Evolutionary conservation across 2,113 vertebrate genomes (phyloP), one percentile per base, ranked within the genome.

Genomic region (Phyllostomus hastatus): DNA sequence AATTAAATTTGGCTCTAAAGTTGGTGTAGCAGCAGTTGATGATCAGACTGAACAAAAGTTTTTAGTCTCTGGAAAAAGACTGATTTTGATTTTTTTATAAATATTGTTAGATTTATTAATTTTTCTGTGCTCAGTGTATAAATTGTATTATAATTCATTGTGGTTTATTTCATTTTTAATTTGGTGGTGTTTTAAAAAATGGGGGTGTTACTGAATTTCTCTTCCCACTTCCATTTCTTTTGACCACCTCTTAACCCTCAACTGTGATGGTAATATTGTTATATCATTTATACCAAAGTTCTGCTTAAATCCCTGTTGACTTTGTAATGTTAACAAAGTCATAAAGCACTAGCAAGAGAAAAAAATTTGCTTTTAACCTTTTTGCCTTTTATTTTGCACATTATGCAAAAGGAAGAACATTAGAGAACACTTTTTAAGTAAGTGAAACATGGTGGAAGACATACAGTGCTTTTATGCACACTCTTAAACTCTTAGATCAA

Each of bases 341-440:
- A 98, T 98, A 98, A 98, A 99, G 98, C 98, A 99, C 99, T 99
- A 98, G 98, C 98, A 98, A 98, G 97, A 98, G 98, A 97, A 98
- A 98, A 97, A 98, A 98, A 98, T 98, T 98, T 98, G 98, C 97
- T 98, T 99, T 99, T 98, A 96, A 98, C 99, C 98, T 98, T 98
- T 99, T 99, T 98, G 98, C 98, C 98, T 99, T 99, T 98, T 99
- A 99, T 99, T 99, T 99, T 99, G 99, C 99, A 99, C 99, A 99
- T 99, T 98, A 98, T 98, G 98, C 97, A 97, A 98, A 98, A 98
- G 98, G 98, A 97, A 98, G 97, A 98, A 96, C 98, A 98, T 98
- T 98, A 96, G 95, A 97, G 96, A 97, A 98, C 97, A 96, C 50
- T 41, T 98, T 97, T 95, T 97, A 92, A 97, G 95, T 97, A 86